Evolutionary conservation across 2,888 invertebrate genomes (phyloP).

Genomic region (Acheta domesticus): DNA sequence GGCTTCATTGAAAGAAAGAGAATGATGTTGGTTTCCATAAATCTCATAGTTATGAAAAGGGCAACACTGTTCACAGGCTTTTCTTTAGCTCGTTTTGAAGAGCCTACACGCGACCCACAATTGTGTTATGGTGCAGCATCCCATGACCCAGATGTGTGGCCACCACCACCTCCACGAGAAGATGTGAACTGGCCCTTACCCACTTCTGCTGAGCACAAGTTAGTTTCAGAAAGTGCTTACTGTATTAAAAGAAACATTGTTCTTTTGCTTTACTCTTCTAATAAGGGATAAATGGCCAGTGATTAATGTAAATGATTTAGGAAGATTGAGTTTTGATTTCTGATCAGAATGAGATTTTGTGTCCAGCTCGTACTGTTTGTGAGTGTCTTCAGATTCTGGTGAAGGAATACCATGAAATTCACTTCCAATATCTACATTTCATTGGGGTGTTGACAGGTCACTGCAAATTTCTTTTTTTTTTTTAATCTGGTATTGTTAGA

Average conservation of each 20-base stretch:
- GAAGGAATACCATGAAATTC: no score
- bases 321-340: not conserved
- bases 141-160: slow-evolving; percentile 58
- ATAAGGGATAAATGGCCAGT: not conserved
- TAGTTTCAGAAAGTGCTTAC: not conserved
- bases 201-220: slow-evolving; percentile 72
- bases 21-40: no score
- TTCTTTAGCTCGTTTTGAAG: slow-evolving; percentile 48
- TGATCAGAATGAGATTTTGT: not conserved
- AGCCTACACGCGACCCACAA: slow-evolving; percentile 71
- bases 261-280: slow-evolving; percentile 22
- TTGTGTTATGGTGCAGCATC: slow-evolving; percentile 65
- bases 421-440: no score
- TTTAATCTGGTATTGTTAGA: no score
- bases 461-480: no score
- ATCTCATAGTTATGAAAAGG: no score
- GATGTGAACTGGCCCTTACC: slow-evolving; percentile 88
- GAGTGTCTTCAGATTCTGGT: no score
- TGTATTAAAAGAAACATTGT: slow-evolving; percentile 40
- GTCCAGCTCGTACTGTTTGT: no score
- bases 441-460: no score
- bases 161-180: slow-evolving; percentile 57
- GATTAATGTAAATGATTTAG: not conserved
- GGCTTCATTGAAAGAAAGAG: no score
- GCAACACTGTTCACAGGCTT: no score